Conservation (phyloP, 2,888 invertebrate genomes). For the Epirrhoe tristata region DNA sequence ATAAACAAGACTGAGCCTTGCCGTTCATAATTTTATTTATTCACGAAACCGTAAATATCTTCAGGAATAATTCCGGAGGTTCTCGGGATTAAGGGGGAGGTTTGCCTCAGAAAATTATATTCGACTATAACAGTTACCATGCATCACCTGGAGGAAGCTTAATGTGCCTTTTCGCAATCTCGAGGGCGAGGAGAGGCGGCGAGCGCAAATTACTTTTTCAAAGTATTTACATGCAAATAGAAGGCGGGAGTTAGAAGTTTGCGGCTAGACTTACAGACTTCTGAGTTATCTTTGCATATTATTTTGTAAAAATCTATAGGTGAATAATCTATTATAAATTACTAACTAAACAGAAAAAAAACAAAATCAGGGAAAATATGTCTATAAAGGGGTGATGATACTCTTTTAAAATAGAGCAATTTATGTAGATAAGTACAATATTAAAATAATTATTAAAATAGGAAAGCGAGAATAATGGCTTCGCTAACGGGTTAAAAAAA, state of each 20-base stretch:
- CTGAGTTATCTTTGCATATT: slow-evolving; percentile 3
- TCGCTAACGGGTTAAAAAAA: too few species aligned
- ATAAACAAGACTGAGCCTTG: slow-evolving; percentile 74
- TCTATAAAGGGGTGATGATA: too few species aligned
- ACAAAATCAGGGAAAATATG: too few species aligned
- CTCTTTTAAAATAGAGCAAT: too few species aligned
- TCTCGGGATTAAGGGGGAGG: slow-evolving; percentile 84
- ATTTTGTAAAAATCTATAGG: slow-evolving; percentile 1
- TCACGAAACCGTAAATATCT: slow-evolving; percentile 84
- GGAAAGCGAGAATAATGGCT: too few species aligned
- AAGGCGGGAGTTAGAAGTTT: slow-evolving; percentile 62
- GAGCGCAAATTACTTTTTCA: slow-evolving; percentile 84
- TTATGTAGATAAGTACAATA: too few species aligned
- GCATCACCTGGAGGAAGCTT: slow-evolving; percentile 85
- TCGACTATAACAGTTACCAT: slow-evolving; percentile 85
- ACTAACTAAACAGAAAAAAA: too few species aligned
- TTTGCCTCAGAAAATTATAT: slow-evolving; percentile 84
- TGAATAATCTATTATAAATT: too few species aligned
- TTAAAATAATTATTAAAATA: too few species aligned
- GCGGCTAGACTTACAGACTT: slow-evolving; percentile 37
- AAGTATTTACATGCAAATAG: slow-evolving; percentile 86
- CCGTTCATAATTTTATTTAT: slow-evolving; percentile 83
- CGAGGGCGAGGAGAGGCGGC: slow-evolving; percentile 79
- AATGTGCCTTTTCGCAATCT: slow-evolving; percentile 85
- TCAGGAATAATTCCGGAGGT: slow-evolving; percentile 83